Base-by-base conservation (phyloP, 2,113 vertebrate genomes). In the Falcunculus frontatus region DNA sequence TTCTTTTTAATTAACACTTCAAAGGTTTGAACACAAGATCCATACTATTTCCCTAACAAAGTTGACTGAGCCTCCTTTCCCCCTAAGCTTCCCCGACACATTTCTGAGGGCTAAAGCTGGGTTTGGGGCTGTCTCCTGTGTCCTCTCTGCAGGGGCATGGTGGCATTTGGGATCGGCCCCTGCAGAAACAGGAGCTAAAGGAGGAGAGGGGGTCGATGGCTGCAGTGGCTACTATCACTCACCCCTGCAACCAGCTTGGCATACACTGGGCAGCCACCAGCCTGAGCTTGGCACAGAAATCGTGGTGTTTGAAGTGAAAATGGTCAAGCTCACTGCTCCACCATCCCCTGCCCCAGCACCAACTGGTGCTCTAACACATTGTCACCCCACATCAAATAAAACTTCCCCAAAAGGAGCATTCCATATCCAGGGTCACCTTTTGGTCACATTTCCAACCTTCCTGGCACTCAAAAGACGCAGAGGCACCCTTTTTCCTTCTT, bases 1-100 rank as follows among this genome's bases (percentile, higher is more conserved):
- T 97, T 98, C 96, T 95, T 95, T 97, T 96, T 97, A 95, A 97
- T 97, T 97, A 97, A 96, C 96, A 97, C 97, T 97, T 98, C 94
- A 95, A 96, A 95, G 88, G 88, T 86, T 96, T 86, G 84, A 93
- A 96, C 81, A 87, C 93, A 77, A 91, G 92, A 96, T 93, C 84
- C 19, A 4, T 59, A 79, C 81, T 92, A 86, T 94, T 96, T 96
- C 95, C 90, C 91, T 95, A 95, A 96, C 67, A 55, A 96, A 93
- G 95, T 73, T 95, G 93, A 82, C 87, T 87, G 89, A 94, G 65
- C 52, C 92, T 95, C 64, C 50, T 77, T 84, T 87, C n/a, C 91
- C 87, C 79, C 83, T 80, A 50, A 95, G 95, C 92, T 88, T 72
- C 72, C 87, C 49, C 0, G 2, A 5, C 7, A 85, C 2, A 2